A percentile compares a stretch with the other conserved stretches of the same genome.
phyloP scores from a whole-genome alignment of 2,797 vertebrate species.

The Pseudopleuronectes americanus region DNA sequence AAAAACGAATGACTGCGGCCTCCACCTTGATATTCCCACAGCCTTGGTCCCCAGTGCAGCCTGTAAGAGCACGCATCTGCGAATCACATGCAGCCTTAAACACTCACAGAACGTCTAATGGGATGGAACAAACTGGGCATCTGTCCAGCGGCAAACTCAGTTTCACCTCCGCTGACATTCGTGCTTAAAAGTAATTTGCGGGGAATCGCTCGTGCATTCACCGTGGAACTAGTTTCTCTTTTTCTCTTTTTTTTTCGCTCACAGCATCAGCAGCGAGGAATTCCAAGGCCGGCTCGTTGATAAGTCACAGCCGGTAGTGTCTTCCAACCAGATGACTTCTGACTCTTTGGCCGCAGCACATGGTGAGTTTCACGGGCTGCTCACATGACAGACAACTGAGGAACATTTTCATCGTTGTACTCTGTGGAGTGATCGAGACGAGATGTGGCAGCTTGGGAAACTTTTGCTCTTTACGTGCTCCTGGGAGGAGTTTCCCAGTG shows the following conservation, averaged over 20 bases:
- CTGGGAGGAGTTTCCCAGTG: conserved; percentile 14
- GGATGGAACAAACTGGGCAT: conserved; percentile 57
- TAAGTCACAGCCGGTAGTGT: conserved; percentile 41
- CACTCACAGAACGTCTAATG: conserved; percentile 59
- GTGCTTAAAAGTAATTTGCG: conserved; percentile 64
- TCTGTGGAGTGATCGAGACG: conserved; percentile 6
- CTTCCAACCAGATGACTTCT: conserved; percentile 46
- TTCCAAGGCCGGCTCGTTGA: conserved; percentile 45
- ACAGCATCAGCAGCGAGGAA: conserved; percentile 62
- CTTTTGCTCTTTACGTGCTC: conserved; percentile 6
- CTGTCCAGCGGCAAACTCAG: conserved; percentile 57
- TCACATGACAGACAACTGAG: conserved; percentile 23
- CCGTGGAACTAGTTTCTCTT: conserved; percentile 41
- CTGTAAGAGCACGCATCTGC: conserved; percentile 45
- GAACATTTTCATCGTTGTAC: neutral
- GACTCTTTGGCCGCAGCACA: conserved; percentile 35
- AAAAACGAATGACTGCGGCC: conserved; percentile 38
- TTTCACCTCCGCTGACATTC: conserved; percentile 62
- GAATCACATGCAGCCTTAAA: conserved; percentile 61
- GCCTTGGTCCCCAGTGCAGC: conserved; percentile 40
- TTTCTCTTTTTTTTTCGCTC: neutral
- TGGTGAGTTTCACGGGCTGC: conserved; percentile 30
- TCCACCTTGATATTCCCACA: conserved; percentile 33
- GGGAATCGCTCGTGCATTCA: conserved; percentile 57
- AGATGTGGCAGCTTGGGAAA: conserved; percentile 40